Base-by-base conservation (phyloP, 2,113 vertebrate genomes). In the Solea solea region DNA sequence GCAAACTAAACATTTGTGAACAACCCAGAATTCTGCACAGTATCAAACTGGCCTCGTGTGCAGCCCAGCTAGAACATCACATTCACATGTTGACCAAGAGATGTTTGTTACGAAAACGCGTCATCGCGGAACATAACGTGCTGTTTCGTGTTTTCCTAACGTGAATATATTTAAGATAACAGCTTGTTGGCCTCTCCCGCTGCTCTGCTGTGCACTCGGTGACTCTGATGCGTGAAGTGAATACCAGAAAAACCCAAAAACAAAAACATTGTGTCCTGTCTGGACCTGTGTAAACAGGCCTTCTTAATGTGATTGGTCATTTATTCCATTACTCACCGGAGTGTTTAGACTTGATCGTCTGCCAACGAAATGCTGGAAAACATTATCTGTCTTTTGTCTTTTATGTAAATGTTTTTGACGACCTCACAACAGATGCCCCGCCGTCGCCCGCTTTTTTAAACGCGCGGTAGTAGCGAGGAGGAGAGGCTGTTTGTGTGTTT, bases 361-460 rank as follows among this genome's bases (percentile, higher is more conserved):
- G 41, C 21, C 27, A 44, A 51, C 49, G n/a, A 61, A 10, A 48
- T 40, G 9, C 41, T 53, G 4, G 53, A 53, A 74, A 60, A 27
- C 8, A 44, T 58, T 16, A n/a, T 25, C 39, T 21, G 5, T 48
- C 27, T 51, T 21, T 28, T 25, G 16, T 60, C 41, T 60, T 14
- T 28, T n/a, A 3, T 8, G 2, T 7, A 21, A 3, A 41, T 10
- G 34, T 57, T 5, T 41, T 6, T 3, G 10, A 57, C n/a, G 39
- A 41, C 34, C 5, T 34, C 34, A 34, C 34, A 34, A 34, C 34
- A 34, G 34, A 34, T 34, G 34, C 34, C 34, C 34, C 21, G 21
- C 21, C 21, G 21, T 21, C 21, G 21, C 21, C 21, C 21, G 21
- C 21, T 21, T 21, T 34, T 34, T 34, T 34, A 4, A 34, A 34